A percentile compares a stretch with the other conserved stretches of the same genome.
Conservation (phyloP, 2,113 vertebrate genomes). For the Ammodytes marinus region DNA sequence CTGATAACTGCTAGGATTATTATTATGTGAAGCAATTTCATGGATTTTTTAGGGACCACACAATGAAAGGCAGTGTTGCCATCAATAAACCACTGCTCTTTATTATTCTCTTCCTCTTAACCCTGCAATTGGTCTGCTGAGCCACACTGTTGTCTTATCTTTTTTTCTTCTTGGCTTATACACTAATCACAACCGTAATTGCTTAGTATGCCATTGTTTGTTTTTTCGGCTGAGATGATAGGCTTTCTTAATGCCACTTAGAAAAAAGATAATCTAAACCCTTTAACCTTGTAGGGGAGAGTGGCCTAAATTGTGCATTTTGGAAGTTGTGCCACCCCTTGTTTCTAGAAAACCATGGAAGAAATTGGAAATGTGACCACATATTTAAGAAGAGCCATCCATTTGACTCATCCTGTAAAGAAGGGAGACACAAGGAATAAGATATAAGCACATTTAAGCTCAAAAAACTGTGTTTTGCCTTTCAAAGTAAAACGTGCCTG, state of each 20-base stretch:
- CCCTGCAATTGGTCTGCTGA: background rate
- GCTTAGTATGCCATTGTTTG: conserved; percentile 59
- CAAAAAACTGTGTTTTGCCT: too few species aligned
- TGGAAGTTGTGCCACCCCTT: too few species aligned
- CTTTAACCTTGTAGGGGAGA: conserved; percentile 73
- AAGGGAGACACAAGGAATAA: too few species aligned
- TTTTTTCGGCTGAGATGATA: conserved; percentile 63
- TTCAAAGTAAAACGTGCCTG: too few species aligned
- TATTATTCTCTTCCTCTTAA: background rate
- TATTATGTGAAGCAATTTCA: conserved; percentile 3
- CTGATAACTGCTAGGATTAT: background rate
- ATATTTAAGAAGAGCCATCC: too few species aligned
- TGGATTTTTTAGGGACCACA: conserved; percentile 16
- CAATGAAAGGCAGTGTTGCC: conserved; percentile 7
- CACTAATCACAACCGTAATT: conserved; percentile 55
- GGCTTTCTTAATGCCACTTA: conserved; percentile 61
- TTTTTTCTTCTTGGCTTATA: conserved; percentile 15
- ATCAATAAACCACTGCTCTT: conserved; percentile 4
- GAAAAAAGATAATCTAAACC: conserved; percentile 74
- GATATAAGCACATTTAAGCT: too few species aligned
- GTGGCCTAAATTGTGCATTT: too few species aligned
- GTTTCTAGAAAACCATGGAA: too few species aligned
- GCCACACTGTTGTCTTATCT: background rate
- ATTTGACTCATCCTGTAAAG: too few species aligned
- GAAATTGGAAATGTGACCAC: too few species aligned